Percentiles rank a stretch among this genome's conserved stretches.
phyloP scores from a whole-genome alignment of 2,888 invertebrate genomes.

The Himalopsyche kuldschensis region DNA sequence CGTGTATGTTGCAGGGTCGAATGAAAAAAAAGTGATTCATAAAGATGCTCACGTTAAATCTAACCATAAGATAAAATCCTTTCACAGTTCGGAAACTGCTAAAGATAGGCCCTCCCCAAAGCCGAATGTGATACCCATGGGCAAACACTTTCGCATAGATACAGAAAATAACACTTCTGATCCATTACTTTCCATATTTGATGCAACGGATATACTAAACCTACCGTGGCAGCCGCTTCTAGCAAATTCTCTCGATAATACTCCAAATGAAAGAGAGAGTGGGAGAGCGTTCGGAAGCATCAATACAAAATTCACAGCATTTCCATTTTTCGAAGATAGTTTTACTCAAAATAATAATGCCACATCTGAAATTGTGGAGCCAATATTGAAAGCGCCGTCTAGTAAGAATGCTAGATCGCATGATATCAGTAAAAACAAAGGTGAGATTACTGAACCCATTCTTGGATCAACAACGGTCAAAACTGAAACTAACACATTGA shows the following conservation, averaged over 20 bases:
- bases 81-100: conserved; percentile 16
- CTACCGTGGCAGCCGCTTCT: conserved; percentile 59
- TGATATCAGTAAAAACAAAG: conserved; percentile 47
- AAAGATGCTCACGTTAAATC: conserved; percentile 38
- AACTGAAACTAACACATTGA: conserved; percentile 3
- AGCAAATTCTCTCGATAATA: conserved; percentile 51
- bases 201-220: conserved; percentile 53
- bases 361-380: conserved; percentile 70
- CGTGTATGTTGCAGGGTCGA: conserved; percentile 32
- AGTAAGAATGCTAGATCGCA: conserved; percentile 59
- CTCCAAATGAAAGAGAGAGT: conserved; percentile 50
- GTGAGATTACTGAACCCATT: conserved; percentile 70
- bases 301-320: conserved; percentile 47
- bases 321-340: conserved; percentile 31
- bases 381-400: conserved; percentile 67
- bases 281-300: conserved; percentile 67
- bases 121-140: conserved; percentile 50
- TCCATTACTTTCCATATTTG: conserved; percentile 50
- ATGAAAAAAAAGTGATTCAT: conserved; percentile 11
- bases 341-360: conserved; percentile 42
- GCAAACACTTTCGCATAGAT: conserved; percentile 46
- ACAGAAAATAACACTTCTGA: conserved; percentile 44
- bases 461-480: conserved; percentile 55
- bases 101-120: conserved; percentile 43
- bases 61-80: conserved; percentile 25